phyloP scores from a whole-genome alignment of 2,888 invertebrate genomes.

The Trilocha varians region DNA sequence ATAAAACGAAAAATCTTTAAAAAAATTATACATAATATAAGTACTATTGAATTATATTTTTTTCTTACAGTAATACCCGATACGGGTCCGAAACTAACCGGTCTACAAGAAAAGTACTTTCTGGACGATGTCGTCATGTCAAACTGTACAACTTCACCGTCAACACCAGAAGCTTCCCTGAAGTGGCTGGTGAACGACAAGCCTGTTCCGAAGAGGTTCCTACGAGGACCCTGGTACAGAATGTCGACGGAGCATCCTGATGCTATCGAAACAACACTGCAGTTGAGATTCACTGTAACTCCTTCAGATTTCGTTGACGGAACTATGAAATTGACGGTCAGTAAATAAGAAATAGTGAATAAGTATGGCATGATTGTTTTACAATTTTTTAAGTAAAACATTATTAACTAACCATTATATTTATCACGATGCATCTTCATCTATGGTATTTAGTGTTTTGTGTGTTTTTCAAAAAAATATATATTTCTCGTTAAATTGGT shows the following conservation, averaged over 20 bases:
- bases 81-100: conserved; percentile 83
- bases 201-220: conserved; percentile 66
- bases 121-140: conserved; percentile 82
- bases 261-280: conserved; percentile 81
- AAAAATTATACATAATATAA: not conserved
- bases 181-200: conserved; percentile 88
- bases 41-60: not conserved
- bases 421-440: no score
- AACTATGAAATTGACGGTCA: conserved; percentile 84
- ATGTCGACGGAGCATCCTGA: conserved; percentile 60
- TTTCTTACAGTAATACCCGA: conserved; percentile 80
- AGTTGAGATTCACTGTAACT: conserved; percentile 81
- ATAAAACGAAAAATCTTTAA: no score
- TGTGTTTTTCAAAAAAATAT: no score
- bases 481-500: no score
- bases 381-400: no score
- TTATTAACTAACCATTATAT: no score
- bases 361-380: no score
- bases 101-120: conserved; percentile 82
- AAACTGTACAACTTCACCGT: conserved; percentile 85
- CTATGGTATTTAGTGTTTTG: no score
- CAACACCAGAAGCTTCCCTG: conserved; percentile 84
- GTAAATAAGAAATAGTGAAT: no score
- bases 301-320: conserved; percentile 83
- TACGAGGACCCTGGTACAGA: conserved; percentile 66